A percentile compares a stretch with the other conserved stretches of the same genome.
Conservation (phyloP, 2,888 invertebrate species). For the Masnerella sp. region DNA sequence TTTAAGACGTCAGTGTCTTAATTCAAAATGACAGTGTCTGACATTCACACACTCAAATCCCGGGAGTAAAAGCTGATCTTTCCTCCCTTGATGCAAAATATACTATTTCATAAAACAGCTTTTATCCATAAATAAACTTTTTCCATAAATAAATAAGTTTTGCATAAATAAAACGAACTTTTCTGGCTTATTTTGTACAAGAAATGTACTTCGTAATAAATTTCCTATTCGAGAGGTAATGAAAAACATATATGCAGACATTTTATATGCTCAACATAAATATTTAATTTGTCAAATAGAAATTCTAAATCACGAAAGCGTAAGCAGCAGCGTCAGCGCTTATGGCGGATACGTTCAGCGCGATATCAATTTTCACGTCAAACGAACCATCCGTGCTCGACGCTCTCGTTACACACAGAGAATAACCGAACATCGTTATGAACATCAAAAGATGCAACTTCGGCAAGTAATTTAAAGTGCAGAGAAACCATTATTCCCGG, state of each 20-base stretch:
- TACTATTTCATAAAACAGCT: no score
- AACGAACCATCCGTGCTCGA: conserved; percentile 61
- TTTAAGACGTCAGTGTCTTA: no score
- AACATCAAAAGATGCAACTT: conserved; percentile 63
- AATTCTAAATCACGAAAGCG: conserved; percentile 51
- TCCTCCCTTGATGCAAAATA: no score
- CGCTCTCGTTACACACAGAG: conserved; percentile 58
- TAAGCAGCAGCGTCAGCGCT: conserved; percentile 59
- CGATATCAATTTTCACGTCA: conserved; percentile 63
- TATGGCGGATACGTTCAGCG: conserved; percentile 49
- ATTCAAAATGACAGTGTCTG: no score
- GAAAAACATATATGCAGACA: neutral
- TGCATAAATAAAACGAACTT: no score
- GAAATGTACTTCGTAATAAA: no score
- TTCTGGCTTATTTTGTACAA: no score
- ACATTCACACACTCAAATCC: no score
- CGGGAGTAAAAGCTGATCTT: no score
- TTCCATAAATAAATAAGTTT: no score
- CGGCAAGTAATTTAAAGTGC: conserved; percentile 60
- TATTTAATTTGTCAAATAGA: conserved; percentile 50
- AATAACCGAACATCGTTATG: conserved; percentile 59
- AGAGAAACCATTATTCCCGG: conserved; percentile 52
- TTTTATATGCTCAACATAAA: conserved; percentile 23
- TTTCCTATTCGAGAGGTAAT: no score
- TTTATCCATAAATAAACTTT: no score